Base-by-base conservation (phyloP, 35 echinoderm and acorn worm genomes). In the Chiridota heheva region DNA sequence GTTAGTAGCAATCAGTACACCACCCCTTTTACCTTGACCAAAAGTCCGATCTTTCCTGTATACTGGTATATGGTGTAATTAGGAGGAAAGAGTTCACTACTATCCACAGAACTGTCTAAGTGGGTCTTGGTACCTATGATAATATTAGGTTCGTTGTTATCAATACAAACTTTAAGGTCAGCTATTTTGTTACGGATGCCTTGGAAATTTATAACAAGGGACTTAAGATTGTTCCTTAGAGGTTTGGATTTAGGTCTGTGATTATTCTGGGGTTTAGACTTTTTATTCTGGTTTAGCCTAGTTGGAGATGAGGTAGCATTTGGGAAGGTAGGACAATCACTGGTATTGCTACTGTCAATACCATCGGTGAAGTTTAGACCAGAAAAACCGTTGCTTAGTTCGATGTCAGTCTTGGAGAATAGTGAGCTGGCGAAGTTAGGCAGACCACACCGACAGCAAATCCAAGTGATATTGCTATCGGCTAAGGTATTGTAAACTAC, bases 41-140 rank as follows among this genome's bases (percentile, higher is more conserved):
- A 27, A 26, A 20, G 1, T 43, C 69, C 4, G 53, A 74, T 55
- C 49, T 85, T 76, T 1, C 82, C n/a, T n/a, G n/a, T n/a, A n/a
- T n/a, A n/a, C n/a, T n/a, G 22, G 34, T 61, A 37, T 1, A 85
- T 38, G 4, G 49, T 40, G 36, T 42, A 85, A 34, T 73, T 30
- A 36, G 3, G 2, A 1, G 82, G 70, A 42, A 53, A 85, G 2
- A 85, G 18, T 42, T 85, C 82, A 61, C 51, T 85, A 56, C 68
- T 61, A 43, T 58, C 17, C 4, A 85, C 51, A 8, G 31, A 42
- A 44, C 36, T 42, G 20, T 85, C 40, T 2, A 85, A 28, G 30
- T 73, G 69, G 36, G 69, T 74, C 30, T 85, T 55, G 30, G 82
- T 74, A n/a, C 82, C 70, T 32, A 85, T 75, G 6, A 85, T 60